Conservation (phyloP, 2,113 vertebrate species). For the Danio rerio region DNA sequence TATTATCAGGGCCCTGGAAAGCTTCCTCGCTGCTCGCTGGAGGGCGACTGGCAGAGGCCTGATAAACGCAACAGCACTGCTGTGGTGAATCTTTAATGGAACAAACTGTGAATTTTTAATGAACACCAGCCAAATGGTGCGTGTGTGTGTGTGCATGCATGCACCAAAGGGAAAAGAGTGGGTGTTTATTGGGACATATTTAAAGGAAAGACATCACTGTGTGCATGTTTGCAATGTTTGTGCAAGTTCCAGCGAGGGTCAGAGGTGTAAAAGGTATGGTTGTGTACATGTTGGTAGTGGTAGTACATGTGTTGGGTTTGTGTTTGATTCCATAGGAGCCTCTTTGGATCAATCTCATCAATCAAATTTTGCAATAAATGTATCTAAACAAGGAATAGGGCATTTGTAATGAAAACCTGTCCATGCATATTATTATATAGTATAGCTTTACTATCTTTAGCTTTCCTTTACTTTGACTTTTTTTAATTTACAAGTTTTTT, state of each 20-base stretch:
- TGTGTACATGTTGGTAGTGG: not conserved
- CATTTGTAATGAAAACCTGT: too few species aligned
- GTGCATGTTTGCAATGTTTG: slow-evolving; percentile 10
- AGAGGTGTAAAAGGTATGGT: slow-evolving; percentile 2
- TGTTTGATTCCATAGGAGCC: not conserved
- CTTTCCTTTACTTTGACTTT: too few species aligned
- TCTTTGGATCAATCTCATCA: not conserved
- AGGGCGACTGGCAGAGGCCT: slow-evolving; percentile 71
- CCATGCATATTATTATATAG: too few species aligned
- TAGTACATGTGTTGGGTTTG: not conserved
- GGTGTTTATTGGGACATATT: slow-evolving; percentile 29
- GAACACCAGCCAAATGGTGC: slow-evolving; percentile 45
- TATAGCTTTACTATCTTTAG: too few species aligned
- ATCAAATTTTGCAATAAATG: too few species aligned
- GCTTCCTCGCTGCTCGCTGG: slow-evolving; percentile 62
- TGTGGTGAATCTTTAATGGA: slow-evolving; percentile 77
- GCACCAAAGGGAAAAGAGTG: not conserved
- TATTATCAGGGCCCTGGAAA: slow-evolving; percentile 62
- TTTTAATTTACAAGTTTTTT: too few species aligned
- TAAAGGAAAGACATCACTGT: slow-evolving; percentile 8
- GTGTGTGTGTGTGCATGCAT: not conserved
- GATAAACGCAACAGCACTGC: slow-evolving; percentile 70
- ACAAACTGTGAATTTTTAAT: slow-evolving; percentile 80
- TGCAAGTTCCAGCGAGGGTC: not conserved
- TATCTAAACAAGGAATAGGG: too few species aligned